These are phyloP conservation scores for Engystomops pustulosus DNA, from an alignment of 2,113 vertebrate genomes.

Conservation along the genomic window DNA sequence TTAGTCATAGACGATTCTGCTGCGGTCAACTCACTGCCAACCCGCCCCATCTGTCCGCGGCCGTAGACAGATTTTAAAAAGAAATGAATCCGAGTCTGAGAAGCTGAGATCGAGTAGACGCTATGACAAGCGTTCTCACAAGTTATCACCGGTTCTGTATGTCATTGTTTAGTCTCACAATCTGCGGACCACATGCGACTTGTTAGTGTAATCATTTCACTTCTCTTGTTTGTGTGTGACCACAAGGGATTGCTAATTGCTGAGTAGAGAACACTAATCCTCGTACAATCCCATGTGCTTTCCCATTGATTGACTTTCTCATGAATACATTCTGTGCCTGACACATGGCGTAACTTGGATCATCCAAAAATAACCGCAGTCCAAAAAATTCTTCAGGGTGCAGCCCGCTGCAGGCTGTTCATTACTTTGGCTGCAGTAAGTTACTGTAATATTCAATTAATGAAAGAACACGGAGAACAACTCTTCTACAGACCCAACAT, in stretches of 20 bases:
- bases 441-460: neutral
- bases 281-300: neutral
- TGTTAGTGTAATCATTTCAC: too few relatives aligned
- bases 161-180: neutral
- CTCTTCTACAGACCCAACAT: neutral
- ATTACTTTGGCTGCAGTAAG: neutral
- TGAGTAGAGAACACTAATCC: neutral
- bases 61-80: too few relatives aligned
- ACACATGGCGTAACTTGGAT: neutral
- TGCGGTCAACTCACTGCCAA: too few relatives aligned
- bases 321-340: conserved; percentile 2
- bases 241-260: neutral
- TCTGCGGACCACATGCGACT: neutral
- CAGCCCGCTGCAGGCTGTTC: neutral
- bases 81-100: neutral
- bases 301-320: neutral
- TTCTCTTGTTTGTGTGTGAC: neutral
- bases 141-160: neutral
- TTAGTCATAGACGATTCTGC: too few relatives aligned
- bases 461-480: neutral
- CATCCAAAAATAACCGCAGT: neutral
- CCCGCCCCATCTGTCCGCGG: too few relatives aligned
- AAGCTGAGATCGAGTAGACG: neutral
- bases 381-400: neutral
- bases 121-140: neutral